Evolutionary conservation across 2,888 invertebrate species (phyloP), one percentile per base, ranked within the genome.

Genomic region (Silvanus unidentatus): DNA sequence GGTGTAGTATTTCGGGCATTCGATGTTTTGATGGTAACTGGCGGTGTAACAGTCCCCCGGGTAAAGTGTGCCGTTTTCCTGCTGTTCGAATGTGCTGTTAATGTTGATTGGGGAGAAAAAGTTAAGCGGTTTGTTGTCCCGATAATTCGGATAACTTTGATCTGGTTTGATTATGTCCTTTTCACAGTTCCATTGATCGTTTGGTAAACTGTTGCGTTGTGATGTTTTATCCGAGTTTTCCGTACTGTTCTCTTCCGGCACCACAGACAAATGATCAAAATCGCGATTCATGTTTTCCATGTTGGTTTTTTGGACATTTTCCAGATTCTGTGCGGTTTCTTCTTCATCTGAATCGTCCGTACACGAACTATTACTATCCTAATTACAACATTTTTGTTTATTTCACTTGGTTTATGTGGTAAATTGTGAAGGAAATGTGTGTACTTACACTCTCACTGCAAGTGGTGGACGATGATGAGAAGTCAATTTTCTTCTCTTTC

Each of bases 211-310:
- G 1, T 45, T 49, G 6, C 56, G 47, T 42, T 57, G 57, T 6
- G 68, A 68, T 46, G 62, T 68, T 47, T 61, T 63, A 34, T 70
- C 70, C 8, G 71, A 71, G 46, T 71, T 72, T 50, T 72, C 72
- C 16, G 66, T 64, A 2, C 70, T 70, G 13, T 77, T 82, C 60
- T 87, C 88, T 64, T 88, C 88, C 4, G 84, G 84, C 36, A 88
- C 87, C 15, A 87, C 81, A 46, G 84, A 84, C 39, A 88, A 75
- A 65, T 86, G 84, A 69, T 87, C 85, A 70, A 86, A 87, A 65
- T 78, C 75, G 57, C 80, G 72, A 60, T 71, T 59, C 59, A 77
- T 58, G 66, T 73, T 70, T 66, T 76, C 66, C 64, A 75, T 52
- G 68, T 75, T 70, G 32, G 70, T 70, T 57, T 72, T 71, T 50